Percentiles rank a stretch among this genome's conserved stretches.
phyloP scores from a whole-genome alignment of 37 sponge, comb jelly and placozoan genomes.

The Hormiphora californensis region DNA sequence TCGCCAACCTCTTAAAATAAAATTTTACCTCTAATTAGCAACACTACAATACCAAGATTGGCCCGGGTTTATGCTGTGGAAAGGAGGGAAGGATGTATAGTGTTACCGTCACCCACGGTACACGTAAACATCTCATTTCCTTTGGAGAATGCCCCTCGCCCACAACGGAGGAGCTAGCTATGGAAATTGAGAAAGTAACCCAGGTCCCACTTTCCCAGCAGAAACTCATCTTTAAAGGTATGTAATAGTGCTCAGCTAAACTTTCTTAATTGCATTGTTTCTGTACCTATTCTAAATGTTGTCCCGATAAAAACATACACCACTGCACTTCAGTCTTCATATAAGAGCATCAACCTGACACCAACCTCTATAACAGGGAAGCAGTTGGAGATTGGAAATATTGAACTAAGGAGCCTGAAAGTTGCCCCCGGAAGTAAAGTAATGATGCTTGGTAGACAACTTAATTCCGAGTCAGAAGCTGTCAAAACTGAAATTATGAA shows the following conservation, averaged over 20 bases:
- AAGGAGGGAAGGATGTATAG: slow-evolving; percentile 3
- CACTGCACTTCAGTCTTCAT: no score
- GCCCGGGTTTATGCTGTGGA: no score
- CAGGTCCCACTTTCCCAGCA: not conserved
- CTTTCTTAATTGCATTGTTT: not conserved
- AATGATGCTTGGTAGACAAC: slow-evolving; percentile 19
- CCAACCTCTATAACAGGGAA: not conserved
- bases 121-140: slow-evolving; percentile 7
- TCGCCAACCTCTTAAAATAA: no score
- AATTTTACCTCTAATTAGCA: no score
- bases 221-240: slow-evolving; percentile 40
- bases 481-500: not conserved
- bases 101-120: not conserved
- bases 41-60: no score
- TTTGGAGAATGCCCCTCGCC: not conserved
- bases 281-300: not conserved
- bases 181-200: not conserved
- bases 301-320: no score
- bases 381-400: not conserved
- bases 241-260: not conserved
- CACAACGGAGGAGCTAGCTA: not conserved
- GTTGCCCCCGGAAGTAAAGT: slow-evolving; percentile 21
- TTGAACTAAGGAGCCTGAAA: not conserved
- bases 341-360: no score
- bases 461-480: not conserved